phyloP scores from a whole-genome alignment of 2,888 invertebrate species.

The Agrochola lota region DNA sequence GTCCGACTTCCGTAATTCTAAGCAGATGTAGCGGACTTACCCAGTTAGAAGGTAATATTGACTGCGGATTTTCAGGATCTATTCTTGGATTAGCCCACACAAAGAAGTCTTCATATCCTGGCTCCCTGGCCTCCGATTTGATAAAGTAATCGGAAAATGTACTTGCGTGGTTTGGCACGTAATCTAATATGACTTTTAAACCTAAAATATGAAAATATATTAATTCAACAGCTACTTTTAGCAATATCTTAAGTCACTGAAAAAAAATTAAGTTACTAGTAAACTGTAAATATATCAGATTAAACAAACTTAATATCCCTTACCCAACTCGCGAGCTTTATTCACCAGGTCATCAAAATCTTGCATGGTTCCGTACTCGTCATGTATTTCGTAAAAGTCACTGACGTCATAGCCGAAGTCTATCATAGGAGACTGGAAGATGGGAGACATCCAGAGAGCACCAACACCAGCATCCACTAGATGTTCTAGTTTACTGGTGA shows the following conservation, averaged over 20 bases:
- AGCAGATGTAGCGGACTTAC: slow-evolving; percentile 66
- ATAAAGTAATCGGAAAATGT: slow-evolving; percentile 95
- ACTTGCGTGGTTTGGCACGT: slow-evolving; percentile 92
- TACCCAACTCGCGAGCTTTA: slow-evolving; percentile 88
- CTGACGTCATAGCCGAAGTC: slow-evolving; percentile 96
- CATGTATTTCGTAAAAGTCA: slow-evolving; percentile 92
- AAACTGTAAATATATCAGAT: neutral
- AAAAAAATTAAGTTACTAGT: neutral
- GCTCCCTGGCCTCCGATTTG: slow-evolving; percentile 90
- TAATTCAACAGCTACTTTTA: neutral
- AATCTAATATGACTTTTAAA: slow-evolving; percentile 90
- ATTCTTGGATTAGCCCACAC: slow-evolving; percentile 92
- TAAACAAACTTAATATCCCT: slow-evolving; percentile 10
- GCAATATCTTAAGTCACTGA: too few species aligned
- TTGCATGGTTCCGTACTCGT: slow-evolving; percentile 92
- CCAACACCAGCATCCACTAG: slow-evolving; percentile 92
- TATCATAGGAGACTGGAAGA: slow-evolving; percentile 94
- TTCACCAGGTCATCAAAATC: slow-evolving; percentile 91
- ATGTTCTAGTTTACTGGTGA: slow-evolving; percentile 89
- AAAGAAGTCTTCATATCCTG: slow-evolving; percentile 93
- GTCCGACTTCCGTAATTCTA: neutral
- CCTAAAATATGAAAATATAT: slow-evolving; percentile 60
- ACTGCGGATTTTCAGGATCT: slow-evolving; percentile 73
- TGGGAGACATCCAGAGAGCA: slow-evolving; percentile 95
- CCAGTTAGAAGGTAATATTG: slow-evolving; percentile 85